A percentile compares a stretch with the other conserved stretches of the same genome.
phyloP scores from a whole-genome alignment of 2,888 invertebrate genomes.

The Caenorhabditis sp. region DNA sequence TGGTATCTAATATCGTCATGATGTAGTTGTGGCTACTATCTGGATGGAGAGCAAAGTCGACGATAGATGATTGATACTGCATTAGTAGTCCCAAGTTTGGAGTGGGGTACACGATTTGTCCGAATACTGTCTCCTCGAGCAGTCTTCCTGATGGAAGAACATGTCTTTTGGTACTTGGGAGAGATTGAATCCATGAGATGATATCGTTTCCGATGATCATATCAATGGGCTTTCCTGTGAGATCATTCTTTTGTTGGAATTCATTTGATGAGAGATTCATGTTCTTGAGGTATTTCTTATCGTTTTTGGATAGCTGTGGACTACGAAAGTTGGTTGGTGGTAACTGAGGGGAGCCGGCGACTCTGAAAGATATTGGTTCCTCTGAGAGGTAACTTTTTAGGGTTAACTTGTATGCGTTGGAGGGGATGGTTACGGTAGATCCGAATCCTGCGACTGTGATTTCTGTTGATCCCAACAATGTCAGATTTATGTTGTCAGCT shows the following conservation, averaged over 20 bases:
- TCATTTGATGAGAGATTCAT: neutral
- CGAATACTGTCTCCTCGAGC: neutral
- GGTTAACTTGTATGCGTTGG: too few relatives aligned
- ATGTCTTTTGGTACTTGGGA: too few relatives aligned
- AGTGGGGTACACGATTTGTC: neutral
- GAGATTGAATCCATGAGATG: too few relatives aligned
- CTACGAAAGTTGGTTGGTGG: neutral
- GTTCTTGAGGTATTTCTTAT: neutral
- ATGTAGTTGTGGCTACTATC: neutral
- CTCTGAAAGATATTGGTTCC: neutral
- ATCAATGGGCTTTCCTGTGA: neutral
- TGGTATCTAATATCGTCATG: neutral
- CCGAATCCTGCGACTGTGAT: neutral
- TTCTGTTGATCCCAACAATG: neutral
- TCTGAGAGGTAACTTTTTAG: neutral
- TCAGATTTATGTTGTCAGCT: neutral
- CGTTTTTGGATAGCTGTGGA: neutral
- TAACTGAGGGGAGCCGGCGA: neutral
- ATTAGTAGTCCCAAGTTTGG: neutral
- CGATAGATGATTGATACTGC: neutral
- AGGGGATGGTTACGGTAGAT: constrained; percentile 1
- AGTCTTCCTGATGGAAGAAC: neutral
- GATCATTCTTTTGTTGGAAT: neutral
- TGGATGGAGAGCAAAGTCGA: neutral
- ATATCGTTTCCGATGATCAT: too few relatives aligned